A percentile compares a stretch with the other conserved stretches of the same genome.
Conservation (phyloP, 2,113 vertebrate genomes). For the Heterochromis multidens region DNA sequence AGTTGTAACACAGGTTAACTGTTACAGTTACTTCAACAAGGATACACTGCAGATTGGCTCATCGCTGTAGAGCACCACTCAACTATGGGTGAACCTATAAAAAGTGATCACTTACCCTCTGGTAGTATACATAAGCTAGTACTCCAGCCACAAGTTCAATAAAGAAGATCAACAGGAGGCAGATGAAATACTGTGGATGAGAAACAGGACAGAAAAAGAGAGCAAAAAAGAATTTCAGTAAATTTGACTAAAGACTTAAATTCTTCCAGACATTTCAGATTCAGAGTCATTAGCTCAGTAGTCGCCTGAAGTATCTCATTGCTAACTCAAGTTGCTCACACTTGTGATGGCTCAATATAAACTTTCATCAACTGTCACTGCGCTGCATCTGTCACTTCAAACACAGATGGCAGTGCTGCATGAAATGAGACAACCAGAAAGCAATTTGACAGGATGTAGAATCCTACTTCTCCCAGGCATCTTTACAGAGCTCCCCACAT, state of each 20-base stretch:
- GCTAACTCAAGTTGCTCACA: background rate
- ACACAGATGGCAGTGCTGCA: constrained; percentile 33
- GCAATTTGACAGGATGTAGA: background rate
- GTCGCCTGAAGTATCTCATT: background rate
- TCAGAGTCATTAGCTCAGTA: background rate
- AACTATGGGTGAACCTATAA: background rate
- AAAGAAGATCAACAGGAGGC: constrained; percentile 82
- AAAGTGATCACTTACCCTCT: constrained; percentile 74
- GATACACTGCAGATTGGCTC: background rate
- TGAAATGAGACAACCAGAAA: constrained; percentile 6
- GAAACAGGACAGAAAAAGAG: background rate
- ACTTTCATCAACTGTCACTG: constrained; percentile 26
- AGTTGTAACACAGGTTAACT: background rate
- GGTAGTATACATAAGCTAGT: constrained; percentile 86
- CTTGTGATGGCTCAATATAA: constrained; percentile 18
- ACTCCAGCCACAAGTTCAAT: constrained; percentile 85
- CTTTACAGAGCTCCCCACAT: background rate
- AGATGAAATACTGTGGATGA: constrained; percentile 78
- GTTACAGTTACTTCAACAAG: background rate
- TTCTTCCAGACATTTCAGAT: background rate
- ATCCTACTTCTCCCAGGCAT: constrained; percentile 9
- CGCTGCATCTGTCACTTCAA: constrained; percentile 17
- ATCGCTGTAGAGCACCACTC: background rate
- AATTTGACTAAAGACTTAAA: background rate
- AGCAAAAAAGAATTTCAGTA: background rate